A percentile compares a stretch with the other conserved stretches of the same genome.
Evolutionary conservation across 2,113 vertebrate species (phyloP).

Genomic region (Sceloporus undulatus): DNA sequence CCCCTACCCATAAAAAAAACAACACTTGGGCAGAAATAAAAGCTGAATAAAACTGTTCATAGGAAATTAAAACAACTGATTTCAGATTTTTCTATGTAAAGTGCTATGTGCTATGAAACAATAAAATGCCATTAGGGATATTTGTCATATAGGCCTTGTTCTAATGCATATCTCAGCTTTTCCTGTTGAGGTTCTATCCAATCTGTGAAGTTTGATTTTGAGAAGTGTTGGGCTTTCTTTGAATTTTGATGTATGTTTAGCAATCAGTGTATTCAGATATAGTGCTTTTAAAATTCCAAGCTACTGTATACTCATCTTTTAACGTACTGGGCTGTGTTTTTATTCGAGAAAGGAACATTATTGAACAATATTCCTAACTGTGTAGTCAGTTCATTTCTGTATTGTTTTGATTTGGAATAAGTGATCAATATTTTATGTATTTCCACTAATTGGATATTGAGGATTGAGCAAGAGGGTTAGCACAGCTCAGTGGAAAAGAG

Average conservation of each 20-base stretch:
- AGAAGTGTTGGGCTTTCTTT: background rate
- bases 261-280: background rate
- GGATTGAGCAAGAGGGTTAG: background rate
- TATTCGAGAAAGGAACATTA: constrained; percentile 6
- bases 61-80: background rate
- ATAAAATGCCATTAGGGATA: background rate
- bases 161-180: background rate
- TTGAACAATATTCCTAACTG: constrained; percentile 2
- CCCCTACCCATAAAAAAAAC: background rate
- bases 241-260: background rate
- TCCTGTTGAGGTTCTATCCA: background rate
- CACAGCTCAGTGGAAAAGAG: background rate
- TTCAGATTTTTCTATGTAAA: background rate
- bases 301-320: background rate
- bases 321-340: constrained; percentile 11
- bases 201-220: background rate
- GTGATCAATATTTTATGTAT: background rate
- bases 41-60: too few relatives aligned
- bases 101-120: background rate
- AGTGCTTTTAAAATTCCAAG: background rate
- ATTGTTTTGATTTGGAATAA: constrained; percentile 19
- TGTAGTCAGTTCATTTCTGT: background rate
- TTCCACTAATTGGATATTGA: background rate
- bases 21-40: background rate
- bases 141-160: background rate